Percentiles rank a stretch among this genome's conserved stretches.
These are phyloP conservation scores for Formica exsecta DNA, from an alignment of 1,140 invertebrate species.

Conservation along the genomic window DNA sequence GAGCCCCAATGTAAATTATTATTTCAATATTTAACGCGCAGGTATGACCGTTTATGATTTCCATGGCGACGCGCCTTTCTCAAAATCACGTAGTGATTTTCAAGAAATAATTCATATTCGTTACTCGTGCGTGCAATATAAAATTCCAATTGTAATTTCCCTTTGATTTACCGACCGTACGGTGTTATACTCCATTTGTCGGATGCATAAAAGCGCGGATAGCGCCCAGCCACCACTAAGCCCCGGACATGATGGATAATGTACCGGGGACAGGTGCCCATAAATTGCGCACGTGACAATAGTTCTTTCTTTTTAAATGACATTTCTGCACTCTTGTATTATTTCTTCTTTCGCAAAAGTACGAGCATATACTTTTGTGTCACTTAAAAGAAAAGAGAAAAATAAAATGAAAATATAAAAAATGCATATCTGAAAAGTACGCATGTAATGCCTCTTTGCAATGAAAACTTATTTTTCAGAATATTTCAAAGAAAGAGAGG, in stretches of 20 bases:
- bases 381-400: neutral
- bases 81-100: conserved; percentile 35
- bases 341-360: conserved; percentile 1
- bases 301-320: conserved; percentile 24
- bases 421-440: neutral
- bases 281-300: conserved; percentile 68
- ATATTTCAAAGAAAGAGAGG: neutral
- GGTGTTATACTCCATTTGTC: conserved; percentile 46
- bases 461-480: neutral
- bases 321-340: neutral
- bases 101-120: conserved; percentile 53
- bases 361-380: neutral
- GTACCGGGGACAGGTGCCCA: conserved; percentile 41
- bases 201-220: conserved; percentile 28
- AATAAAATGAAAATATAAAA: neutral
- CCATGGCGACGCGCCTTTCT: conserved; percentile 28
- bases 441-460: neutral
- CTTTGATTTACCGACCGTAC: conserved; percentile 43
- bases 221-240: conserved; percentile 9
- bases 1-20: conserved; percentile 32
- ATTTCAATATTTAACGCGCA: conserved; percentile 52
- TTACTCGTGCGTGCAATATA: conserved; percentile 32
- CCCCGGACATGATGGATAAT: conserved; percentile 64
- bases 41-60: conserved; percentile 3
- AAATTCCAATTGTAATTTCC: conserved; percentile 59